phyloP scores from a whole-genome alignment of 2,797 vertebrate species.

The Myioborus miniatus region DNA sequence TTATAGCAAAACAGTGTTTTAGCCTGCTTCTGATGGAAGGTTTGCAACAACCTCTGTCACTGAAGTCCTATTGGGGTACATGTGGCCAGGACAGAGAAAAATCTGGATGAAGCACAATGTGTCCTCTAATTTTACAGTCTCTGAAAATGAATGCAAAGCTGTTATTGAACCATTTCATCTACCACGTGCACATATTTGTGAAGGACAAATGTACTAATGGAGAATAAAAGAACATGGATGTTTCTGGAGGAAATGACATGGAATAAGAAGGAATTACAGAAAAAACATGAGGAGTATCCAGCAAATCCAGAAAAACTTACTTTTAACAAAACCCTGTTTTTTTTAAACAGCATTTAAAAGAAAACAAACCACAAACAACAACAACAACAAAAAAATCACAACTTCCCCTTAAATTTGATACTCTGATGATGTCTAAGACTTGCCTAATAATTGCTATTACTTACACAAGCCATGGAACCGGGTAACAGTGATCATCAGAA shows the following conservation, averaged over 20 bases:
- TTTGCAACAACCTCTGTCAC: neutral
- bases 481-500: neutral
- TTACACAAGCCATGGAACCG: neutral
- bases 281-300: neutral
- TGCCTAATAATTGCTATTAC: neutral
- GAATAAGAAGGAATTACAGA: neutral
- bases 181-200: neutral
- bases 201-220: neutral
- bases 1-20: neutral
- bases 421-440: neutral
- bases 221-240: neutral
- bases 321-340: neutral
- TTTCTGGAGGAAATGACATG: neutral
- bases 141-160: neutral
- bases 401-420: neutral
- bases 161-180: neutral
- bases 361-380: neutral
- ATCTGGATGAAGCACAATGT: accelerated
- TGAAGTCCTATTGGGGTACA: accelerated
- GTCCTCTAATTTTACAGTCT: neutral
- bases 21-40: neutral
- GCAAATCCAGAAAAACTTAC: neutral
- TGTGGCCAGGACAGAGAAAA: neutral
- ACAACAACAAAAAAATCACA: neutral
- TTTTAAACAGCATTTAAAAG: neutral